Evolutionary conservation across 2,797 vertebrate genomes (phyloP), one percentile per base, ranked within the genome.

Genomic region (Toxotes lorentzi): DNA sequence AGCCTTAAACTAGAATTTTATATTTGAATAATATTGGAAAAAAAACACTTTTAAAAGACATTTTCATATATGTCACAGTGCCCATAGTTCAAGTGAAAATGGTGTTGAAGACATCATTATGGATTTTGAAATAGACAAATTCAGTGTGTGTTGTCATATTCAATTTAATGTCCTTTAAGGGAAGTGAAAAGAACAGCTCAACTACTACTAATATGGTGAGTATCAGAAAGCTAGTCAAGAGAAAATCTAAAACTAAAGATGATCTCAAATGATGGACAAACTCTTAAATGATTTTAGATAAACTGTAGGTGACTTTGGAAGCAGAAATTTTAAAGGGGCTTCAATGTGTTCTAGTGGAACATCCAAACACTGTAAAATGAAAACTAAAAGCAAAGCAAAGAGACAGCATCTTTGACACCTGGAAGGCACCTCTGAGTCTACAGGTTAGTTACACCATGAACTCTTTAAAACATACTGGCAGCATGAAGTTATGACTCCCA

Each of bases 381-480:
- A 78, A 79, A 54, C 27, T 56, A 61, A 50, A 61, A 65, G 50
- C 47, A 79, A 70, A 81, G 19, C 59, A 71, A 50, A 24, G 30
- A 64, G 35, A 41, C n/a, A 71, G 13, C 14, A 62, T 54, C 4
- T 67, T 2, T 58, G 59, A 57, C 35, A 73, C 58, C 48, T 76
- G 40, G 7, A 23, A 51, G 59, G 72, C 21, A 47, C 66, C 34
- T 58, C 3, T 59, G 62, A 66, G 38, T 57, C 35, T 54, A 73
- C 66, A 70, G 34, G 17, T 78, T 73, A 74, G 47, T 68, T 66
- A 38, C 70, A 51, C 40, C 54, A 50, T 54, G 19, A 69, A 56
- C 64, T 80, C 17, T 68, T 62, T 5, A 21, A n/a, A n/a, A 11
- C 48, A 48, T 14, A 62, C 7, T 24, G 5, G 45, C 16, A 64